A percentile compares a stretch with the other conserved stretches of the same genome.
phyloP scores from a whole-genome alignment of 2,888 invertebrate genomes.

The Rhagophthalmus giganteus region DNA sequence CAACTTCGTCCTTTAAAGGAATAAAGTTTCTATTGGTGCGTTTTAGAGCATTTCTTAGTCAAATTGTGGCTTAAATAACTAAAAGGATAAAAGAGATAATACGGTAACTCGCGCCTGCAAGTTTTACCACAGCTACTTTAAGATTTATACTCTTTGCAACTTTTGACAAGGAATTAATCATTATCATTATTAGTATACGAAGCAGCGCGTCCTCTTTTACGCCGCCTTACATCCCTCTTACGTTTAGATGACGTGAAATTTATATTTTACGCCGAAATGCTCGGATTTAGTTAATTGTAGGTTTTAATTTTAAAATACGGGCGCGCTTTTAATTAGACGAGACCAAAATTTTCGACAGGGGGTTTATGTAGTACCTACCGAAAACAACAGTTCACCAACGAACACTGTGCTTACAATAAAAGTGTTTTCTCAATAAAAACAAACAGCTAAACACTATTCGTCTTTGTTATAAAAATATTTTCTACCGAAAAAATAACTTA shows the following conservation, averaged over 20 bases:
- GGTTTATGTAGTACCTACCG: background rate
- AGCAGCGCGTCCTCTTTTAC: constrained; percentile 11
- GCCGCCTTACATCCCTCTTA: constrained; percentile 7
- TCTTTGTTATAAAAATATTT: background rate
- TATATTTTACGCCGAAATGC: too few species aligned
- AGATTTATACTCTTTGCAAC: constrained; percentile 38
- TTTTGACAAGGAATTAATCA: constrained; percentile 39
- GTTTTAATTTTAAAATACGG: too few species aligned
- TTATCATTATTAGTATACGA: constrained; percentile 34
- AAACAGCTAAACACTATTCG: background rate
- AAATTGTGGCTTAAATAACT: constrained; percentile 40
- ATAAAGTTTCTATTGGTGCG: constrained; percentile 43
- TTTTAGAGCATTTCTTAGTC: constrained; percentile 36
- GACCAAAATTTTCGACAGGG: background rate
- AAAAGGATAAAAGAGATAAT: constrained; percentile 32
- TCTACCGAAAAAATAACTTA: background rate
- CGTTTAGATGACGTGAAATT: constrained; percentile 1
- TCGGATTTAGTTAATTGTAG: constrained; percentile 1
- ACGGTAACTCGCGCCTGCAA: constrained; percentile 25
- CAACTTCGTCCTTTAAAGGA: constrained; percentile 39
- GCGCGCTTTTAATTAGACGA: too few species aligned
- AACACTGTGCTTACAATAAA: background rate
- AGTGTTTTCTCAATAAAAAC: background rate
- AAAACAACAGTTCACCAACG: background rate
- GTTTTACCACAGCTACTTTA: constrained; percentile 30